Base-by-base conservation (phyloP, 1,140 invertebrate species). In the Drosophila rufa region DNA sequence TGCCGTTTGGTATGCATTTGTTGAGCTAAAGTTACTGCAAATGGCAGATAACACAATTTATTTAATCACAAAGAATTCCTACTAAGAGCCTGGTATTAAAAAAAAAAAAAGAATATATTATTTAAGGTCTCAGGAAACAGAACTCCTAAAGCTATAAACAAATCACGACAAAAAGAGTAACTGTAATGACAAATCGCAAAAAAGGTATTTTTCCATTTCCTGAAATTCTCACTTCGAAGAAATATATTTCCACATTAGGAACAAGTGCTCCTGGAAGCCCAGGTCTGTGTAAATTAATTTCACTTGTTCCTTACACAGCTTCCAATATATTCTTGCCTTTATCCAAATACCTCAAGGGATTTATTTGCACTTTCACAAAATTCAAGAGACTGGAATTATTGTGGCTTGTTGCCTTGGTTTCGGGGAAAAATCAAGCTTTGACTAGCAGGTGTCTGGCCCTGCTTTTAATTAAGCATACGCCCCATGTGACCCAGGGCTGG, bases 391-490 rank as follows among this genome's bases (percentile, higher is more conserved):
- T 47, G 36, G 11, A 1, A 36, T 9, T 51, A 15, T 51, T 64
- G 65, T 25, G 36, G 65, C 9, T 7, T 19, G 40, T 46, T 67
- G 14, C 25, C 25, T 27, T 14, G 40, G 27, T 38, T 71, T 27
- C 19, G 9, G 8, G 11, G 14, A 33, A 55, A 17, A 22, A 8
- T 30, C 14, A 8, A 27, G 14, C 42, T 66, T 45, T 60, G 36
- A 61, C 27, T 71, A 46, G 2, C n/a, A 55, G 19, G 30, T 51
- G 19, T 64, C 42, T 38, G 22, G 5, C 27, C 27, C 17, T 51
- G 45, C 46, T 53, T 79, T 79, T 71, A 71, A 79, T 79, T 71
- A 62, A 22, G 55, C 51, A 62, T 56, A 61, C 55, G 42, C 47
- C 4, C 11, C 45, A 36, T 48, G 33, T 14, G 30, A 38, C 38